A percentile compares a stretch with the other conserved stretches of the same genome.
Conservation (phyloP, 2,113 vertebrate genomes). For the Aphelocoma coerulescens region DNA sequence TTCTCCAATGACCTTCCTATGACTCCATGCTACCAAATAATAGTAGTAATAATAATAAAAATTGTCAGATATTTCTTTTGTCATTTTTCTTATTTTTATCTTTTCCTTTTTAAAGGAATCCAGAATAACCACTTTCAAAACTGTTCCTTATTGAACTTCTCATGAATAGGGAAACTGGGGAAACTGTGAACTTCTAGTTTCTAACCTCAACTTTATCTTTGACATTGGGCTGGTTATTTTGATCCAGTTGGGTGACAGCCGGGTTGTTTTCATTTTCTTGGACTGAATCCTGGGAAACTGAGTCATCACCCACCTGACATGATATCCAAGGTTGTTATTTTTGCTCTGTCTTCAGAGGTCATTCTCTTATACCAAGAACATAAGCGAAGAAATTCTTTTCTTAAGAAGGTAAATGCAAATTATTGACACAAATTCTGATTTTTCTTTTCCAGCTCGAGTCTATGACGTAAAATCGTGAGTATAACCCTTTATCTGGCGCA, state of each 20-base stretch:
- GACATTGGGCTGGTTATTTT: not conserved
- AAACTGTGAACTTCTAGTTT: not conserved
- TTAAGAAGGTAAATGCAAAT: not conserved
- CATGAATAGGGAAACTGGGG: not conserved
- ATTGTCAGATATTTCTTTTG: not conserved
- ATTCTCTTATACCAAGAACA: not conserved
- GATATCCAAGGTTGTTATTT: not conserved
- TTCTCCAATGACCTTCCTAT: not conserved
- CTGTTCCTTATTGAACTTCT: not conserved
- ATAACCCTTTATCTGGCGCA: not conserved
- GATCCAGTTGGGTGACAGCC: not conserved
- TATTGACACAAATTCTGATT: not conserved
- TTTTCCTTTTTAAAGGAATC: not conserved
- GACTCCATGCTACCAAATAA: not conserved
- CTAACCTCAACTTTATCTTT: not conserved
- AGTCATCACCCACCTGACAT: not conserved
- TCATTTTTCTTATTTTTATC: not conserved
- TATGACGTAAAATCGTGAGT: slow-evolving; percentile 47
- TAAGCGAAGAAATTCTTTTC: not conserved
- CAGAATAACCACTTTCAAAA: not conserved
- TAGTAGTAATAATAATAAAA: not conserved
- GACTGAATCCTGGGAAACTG: not conserved
- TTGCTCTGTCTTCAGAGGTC: not conserved
- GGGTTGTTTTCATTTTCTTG: not conserved
- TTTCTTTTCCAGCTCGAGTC: slow-evolving; percentile 33